Evolutionary conservation across 2,888 invertebrate genomes (phyloP), one percentile per base, ranked within the genome.

Genomic region (Lasioglossum oenotherae): DNA sequence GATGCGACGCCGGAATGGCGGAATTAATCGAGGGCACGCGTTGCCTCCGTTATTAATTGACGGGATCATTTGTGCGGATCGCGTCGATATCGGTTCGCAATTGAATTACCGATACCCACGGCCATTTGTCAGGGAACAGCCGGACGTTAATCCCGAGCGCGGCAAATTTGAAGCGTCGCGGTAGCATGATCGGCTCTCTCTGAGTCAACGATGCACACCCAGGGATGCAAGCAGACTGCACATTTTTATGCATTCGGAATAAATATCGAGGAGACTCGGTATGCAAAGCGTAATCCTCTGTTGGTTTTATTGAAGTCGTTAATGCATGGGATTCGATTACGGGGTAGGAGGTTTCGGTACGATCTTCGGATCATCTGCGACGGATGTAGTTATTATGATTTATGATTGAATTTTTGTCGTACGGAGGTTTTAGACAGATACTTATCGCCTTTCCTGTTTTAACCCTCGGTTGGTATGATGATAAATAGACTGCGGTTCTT

Each of bases 21-120:
- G 23, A 75, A 84, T 89, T 85, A 89, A 89, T 89, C 88, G 81
- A 49, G 71, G 60, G 57, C 79, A 78, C 81, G 69, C 78, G 84
- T 78, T 84, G 75, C 78, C 80, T 81, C 64, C 72, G 73, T 76
- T 81, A 80, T 64, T 85, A 85, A 87, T 86, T 80, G 87, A 83
- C 83, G 72, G 64, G 84, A 80, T 73, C 83, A 38, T 53, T 72
- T 46, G 60, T 57, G 27, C 67, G 57, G 86, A 81, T 81, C 78
- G 79, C 75, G 49, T 73, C 73, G 75, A 81, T 78, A 89, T 89
- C 88, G 71, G 69, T 27, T 31, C 46, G 76, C 85, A 81, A 87
- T 89, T 79, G 87, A 89, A 88, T 89, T 85, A 82, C 69, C 87
- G 80, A 64, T 83, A 19, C 53, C 69, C 67, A 64, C 44, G 78